A percentile compares a stretch with the other conserved stretches of the same genome.
Evolutionary conservation across 2,888 invertebrate genomes (phyloP).

Genomic region (Serrognathus titanus): DNA sequence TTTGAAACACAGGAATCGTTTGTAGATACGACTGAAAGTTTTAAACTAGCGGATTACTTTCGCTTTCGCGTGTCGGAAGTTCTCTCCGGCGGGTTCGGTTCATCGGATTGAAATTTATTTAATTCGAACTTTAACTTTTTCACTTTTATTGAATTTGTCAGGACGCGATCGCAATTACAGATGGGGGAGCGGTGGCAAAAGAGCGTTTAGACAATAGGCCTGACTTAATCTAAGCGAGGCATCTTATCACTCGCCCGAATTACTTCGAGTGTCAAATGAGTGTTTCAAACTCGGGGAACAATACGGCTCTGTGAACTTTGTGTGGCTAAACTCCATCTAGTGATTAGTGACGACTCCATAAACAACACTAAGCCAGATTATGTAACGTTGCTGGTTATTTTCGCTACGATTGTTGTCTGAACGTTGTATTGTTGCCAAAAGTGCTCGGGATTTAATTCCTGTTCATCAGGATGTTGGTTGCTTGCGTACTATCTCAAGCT

Average conservation of each 20-base stretch:
- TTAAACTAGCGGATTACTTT: constrained; percentile 28
- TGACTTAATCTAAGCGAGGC: too few relatives aligned
- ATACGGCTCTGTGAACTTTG: constrained; percentile 18
- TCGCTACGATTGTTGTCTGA: constrained; percentile 20
- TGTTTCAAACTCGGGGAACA: constrained; percentile 15
- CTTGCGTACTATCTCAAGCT: neutral
- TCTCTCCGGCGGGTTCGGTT: neutral
- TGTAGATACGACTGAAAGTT: constrained; percentile 28
- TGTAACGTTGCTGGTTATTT: constrained; percentile 20
- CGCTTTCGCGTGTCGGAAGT: constrained; percentile 16
- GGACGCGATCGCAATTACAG: too few relatives aligned
- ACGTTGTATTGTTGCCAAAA: neutral
- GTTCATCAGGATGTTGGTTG: neutral
- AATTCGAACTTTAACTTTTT: too few relatives aligned
- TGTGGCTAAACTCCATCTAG: constrained; percentile 21
- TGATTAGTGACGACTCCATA: constrained; percentile 24
- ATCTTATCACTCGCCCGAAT: neutral
- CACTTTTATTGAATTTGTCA: too few relatives aligned
- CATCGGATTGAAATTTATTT: neutral
- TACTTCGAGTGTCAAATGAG: constrained; percentile 4
- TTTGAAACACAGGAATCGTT: constrained; percentile 32
- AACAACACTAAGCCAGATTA: constrained; percentile 22
- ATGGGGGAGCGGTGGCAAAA: too few relatives aligned
- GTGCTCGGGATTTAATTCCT: neutral
- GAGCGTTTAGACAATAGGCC: too few relatives aligned